Evolutionary conservation across 2,888 invertebrate species (phyloP), one percentile per base, ranked within the genome.

Genomic region (Leptura quadrifasciata): DNA sequence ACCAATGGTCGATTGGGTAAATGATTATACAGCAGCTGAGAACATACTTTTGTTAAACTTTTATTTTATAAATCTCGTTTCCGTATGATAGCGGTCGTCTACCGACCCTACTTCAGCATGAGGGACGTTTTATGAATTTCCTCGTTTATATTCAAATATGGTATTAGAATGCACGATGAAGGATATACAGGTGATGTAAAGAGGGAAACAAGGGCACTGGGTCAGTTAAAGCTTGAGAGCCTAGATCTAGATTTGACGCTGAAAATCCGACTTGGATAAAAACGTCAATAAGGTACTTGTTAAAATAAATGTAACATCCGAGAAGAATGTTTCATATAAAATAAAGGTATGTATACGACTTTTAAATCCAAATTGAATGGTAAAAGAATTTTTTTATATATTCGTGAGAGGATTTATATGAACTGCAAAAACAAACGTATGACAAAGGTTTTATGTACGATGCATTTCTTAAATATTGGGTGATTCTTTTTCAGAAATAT

Each of bases 31-130:
- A 39, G 39, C 47, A 47, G 5, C n/a, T 47, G 47, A 47, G 12
- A 47, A n/a, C 47, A 47, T 6, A n/a, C 47, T n/a, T 47, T 15
- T 15, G 15, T n/a, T n/a, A 47, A 24, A 31, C 12, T 47, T 47
- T n/a, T 47, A 47, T n/a, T n/a, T 47, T 47, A 15, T 5, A 47
- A 47, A 47, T 47, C n/a, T 12, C 47, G 47, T 47, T 47, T 47
- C n/a, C n/a, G 47, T 47, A 47, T n/a, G 47, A 47, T 47, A 47
- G 47, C 47, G 47, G 47, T 47, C n/a, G 47, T n/a, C 47, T 47
- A n/a, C 15, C 47, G 15, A 47, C n/a, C 47, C 47, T 47, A 47
- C 47, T 47, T 47, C 47, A n/a, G 12, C n/a, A 47, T 47, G 47
- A 47, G 15, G 47, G n/a, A 47, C 47, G 47, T 47, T 47, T 47